Conservation (phyloP, 2,113 vertebrate genomes). For the Takifugu bimaculatus region DNA sequence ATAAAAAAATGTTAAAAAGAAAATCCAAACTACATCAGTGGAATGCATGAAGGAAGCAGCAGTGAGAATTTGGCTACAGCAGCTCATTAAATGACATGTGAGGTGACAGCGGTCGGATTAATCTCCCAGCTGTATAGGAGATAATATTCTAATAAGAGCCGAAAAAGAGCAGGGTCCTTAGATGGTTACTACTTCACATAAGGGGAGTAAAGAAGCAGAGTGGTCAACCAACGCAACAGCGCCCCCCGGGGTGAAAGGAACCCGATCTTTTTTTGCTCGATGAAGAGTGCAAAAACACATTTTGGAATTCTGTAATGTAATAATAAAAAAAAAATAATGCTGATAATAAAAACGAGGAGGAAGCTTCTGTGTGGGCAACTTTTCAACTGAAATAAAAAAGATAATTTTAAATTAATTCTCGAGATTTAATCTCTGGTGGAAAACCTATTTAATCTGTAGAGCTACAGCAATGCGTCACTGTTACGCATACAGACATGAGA, state of each 20-base stretch:
- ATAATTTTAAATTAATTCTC: slow-evolving; percentile 7
- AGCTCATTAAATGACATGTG: slow-evolving; percentile 18
- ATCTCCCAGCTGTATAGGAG: slow-evolving; percentile 5
- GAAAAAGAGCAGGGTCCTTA: slow-evolving; percentile 8
- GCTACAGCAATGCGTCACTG: slow-evolving; percentile 11
- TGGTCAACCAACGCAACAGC: no score
- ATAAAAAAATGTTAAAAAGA: slow-evolving; percentile 11
- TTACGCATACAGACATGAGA: slow-evolving; percentile 20
- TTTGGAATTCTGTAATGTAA: slow-evolving; percentile 20
- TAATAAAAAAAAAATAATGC: not conserved
- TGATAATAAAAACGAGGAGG: not conserved
- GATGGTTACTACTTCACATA: no score
- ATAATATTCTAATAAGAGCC: not conserved
- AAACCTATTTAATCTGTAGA: not conserved
- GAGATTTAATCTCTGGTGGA: slow-evolving; percentile 29
- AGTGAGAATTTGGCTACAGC: not conserved
- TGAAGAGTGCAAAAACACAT: not conserved
- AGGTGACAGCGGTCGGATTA: slow-evolving; percentile 15
- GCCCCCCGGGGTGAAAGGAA: no score
- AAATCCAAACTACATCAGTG: slow-evolving; percentile 9
- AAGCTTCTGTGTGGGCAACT: not conserved
- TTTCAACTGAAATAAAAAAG: slow-evolving; percentile 4
- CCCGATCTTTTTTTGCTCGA: no score
- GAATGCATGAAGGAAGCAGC: slow-evolving; percentile 14
- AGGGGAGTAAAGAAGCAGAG: no score